phyloP scores from a whole-genome alignment of 2,888 invertebrate species.

The Horisme vitalbata region DNA sequence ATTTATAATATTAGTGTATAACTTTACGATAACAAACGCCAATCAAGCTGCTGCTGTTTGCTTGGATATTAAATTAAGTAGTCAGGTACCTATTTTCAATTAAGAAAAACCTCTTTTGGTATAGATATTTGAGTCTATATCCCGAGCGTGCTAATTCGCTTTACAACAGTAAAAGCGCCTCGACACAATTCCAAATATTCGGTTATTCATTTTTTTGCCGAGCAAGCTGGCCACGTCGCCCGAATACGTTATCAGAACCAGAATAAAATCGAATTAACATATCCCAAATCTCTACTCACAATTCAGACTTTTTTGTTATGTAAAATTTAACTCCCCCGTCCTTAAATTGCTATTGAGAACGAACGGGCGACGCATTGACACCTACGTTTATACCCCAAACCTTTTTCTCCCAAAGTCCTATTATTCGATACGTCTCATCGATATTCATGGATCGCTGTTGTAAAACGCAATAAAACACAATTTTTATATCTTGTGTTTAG shows the following conservation, averaged over 20 bases:
- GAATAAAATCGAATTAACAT: slow-evolving; percentile 70
- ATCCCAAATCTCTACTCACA: slow-evolving; percentile 59
- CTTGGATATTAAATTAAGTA: too few relatives aligned
- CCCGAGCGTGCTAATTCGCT: slow-evolving; percentile 55
- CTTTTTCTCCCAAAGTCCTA: slow-evolving; percentile 55
- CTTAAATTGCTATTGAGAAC: slow-evolving; percentile 63
- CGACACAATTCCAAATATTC: slow-evolving; percentile 68
- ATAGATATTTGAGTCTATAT: slow-evolving; percentile 33
- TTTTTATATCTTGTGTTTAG: slow-evolving; percentile 81
- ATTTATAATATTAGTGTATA: too few relatives aligned
- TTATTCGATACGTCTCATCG: slow-evolving; percentile 69
- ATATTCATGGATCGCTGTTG: slow-evolving; percentile 70
- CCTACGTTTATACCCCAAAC: slow-evolving; percentile 61
- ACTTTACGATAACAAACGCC: too few relatives aligned
- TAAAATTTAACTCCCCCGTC: slow-evolving; percentile 61
- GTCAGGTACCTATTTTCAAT: too few relatives aligned
- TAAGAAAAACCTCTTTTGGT: neutral
- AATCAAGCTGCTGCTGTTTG: too few relatives aligned
- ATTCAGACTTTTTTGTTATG: slow-evolving; percentile 63
- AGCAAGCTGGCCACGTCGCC: slow-evolving; percentile 50
- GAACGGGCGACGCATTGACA: slow-evolving; percentile 63
- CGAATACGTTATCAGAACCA: slow-evolving; percentile 62
- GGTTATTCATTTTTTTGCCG: slow-evolving; percentile 65
- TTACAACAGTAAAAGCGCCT: slow-evolving; percentile 66
- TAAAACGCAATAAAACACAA: slow-evolving; percentile 79